phyloP scores from a whole-genome alignment of 1,140 invertebrate species.

The Anastatus disparis region DNA sequence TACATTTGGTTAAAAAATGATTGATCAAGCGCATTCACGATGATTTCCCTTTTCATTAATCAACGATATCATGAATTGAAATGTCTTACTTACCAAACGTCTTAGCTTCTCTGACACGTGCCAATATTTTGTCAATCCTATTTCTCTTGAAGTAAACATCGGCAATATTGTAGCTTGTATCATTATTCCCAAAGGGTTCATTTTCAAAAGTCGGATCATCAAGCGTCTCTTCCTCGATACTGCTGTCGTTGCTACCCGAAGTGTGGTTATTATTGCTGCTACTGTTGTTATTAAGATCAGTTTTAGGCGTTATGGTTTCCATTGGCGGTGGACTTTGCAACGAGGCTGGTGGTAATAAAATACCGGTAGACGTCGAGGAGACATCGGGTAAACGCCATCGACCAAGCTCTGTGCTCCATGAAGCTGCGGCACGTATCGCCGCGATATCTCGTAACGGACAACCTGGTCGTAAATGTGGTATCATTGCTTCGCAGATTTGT shows the following conservation, averaged over 20 bases:
- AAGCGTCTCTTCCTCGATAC: slow-evolving; percentile 45
- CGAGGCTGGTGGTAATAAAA: slow-evolving; percentile 58
- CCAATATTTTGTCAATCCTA: slow-evolving; percentile 59
- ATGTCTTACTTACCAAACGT: slow-evolving; percentile 56
- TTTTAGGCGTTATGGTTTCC: slow-evolving; percentile 33
- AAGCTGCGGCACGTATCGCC: slow-evolving; percentile 55
- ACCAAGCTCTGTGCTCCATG: slow-evolving; percentile 63
- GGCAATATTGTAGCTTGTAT: slow-evolving; percentile 49
- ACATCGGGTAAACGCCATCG: slow-evolving; percentile 63
- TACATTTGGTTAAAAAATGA: too few species aligned
- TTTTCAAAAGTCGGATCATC: slow-evolving; percentile 10
- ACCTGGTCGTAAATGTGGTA: slow-evolving; percentile 63
- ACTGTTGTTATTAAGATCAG: slow-evolving; percentile 59
- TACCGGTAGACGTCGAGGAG: slow-evolving; percentile 46
- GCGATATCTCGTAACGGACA: slow-evolving; percentile 62
- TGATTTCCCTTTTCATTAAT: too few species aligned
- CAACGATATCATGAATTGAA: neutral
- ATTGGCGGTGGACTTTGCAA: neutral
- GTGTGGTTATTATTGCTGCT: slow-evolving; percentile 46
- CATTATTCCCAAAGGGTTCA: neutral
- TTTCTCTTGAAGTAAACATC: slow-evolving; percentile 61
- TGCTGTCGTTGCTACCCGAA: slow-evolving; percentile 19
- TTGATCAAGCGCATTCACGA: too few species aligned
- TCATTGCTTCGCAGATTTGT: slow-evolving; percentile 64
- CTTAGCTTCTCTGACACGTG: slow-evolving; percentile 58